Percentiles rank a stretch among this genome's conserved stretches.
Conservation (phyloP, 2,888 invertebrate genomes). For the Oscheius sp. region DNA sequence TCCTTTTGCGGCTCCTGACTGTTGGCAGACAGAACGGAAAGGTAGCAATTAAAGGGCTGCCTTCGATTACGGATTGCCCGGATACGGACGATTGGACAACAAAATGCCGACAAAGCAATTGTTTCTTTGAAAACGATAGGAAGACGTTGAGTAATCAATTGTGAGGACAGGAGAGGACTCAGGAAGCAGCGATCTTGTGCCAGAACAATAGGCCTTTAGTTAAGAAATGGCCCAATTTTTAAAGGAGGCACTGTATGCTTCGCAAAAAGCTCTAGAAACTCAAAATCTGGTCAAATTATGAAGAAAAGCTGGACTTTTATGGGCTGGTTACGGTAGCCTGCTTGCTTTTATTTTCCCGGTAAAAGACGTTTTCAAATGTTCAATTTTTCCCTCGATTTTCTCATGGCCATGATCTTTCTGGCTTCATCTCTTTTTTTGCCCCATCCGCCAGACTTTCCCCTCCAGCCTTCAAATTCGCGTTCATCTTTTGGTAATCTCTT, state of each 20-base stretch:
- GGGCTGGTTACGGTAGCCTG: no score
- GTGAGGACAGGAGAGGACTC: no score
- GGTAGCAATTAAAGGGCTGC: constrained; percentile 7
- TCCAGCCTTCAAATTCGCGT: not conserved
- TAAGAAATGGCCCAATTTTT: no score
- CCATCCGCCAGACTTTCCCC: not conserved
- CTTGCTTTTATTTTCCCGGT: no score
- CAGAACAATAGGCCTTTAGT: no score
- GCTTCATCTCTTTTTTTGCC: constrained; percentile 2
- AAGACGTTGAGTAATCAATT: no score
- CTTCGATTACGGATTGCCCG: constrained; percentile 14
- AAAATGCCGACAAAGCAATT: constrained; percentile 16
- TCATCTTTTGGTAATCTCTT: not conserved
- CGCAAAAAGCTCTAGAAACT: no score
- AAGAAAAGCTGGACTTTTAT: no score
- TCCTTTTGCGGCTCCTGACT: not conserved
- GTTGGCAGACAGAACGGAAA: not conserved
- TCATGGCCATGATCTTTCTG: not conserved
- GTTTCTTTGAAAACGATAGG: not conserved
- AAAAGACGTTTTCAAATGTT: not conserved
- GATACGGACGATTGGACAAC: not conserved
- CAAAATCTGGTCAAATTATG: no score
- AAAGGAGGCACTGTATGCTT: no score
- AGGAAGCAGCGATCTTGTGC: no score
- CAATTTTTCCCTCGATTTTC: not conserved